Evolutionary conservation across 2,888 invertebrate species (phyloP).

Genomic region (Dendrolimus houi): DNA sequence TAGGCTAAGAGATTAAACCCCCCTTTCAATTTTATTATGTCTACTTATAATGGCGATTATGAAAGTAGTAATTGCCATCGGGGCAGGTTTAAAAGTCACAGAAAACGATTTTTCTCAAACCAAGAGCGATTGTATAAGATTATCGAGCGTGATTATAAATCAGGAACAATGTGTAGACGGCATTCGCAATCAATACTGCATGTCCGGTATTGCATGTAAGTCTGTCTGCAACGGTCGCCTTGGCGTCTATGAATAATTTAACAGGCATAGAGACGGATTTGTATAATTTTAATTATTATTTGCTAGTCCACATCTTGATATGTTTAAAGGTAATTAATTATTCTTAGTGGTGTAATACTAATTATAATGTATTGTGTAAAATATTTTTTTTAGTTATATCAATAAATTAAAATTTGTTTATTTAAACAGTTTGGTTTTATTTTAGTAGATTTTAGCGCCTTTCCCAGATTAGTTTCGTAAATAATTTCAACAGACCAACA

Average conservation of each 20-base stretch:
- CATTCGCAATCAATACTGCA: too few species aligned
- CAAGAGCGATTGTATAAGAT: too few species aligned
- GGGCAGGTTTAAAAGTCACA: too few species aligned
- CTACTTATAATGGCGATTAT: too few species aligned
- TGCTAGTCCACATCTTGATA: slow-evolving; percentile 72
- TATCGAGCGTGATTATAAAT: too few species aligned
- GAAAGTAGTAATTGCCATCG: too few species aligned
- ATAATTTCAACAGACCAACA: too few species aligned
- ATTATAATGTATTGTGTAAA: slow-evolving; percentile 75
- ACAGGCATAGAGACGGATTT: slow-evolving; percentile 24
- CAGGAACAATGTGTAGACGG: too few species aligned
- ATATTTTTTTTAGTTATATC: slow-evolving; percentile 73
- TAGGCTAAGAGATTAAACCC: too few species aligned
- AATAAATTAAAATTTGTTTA: slow-evolving; percentile 77
- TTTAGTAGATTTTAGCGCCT: slow-evolving; percentile 10
- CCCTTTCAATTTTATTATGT: too few species aligned
- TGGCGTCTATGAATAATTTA: slow-evolving; percentile 7
- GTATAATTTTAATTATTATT: slow-evolving; percentile 65
- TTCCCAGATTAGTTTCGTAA: background rate
- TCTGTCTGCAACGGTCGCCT: slow-evolving; percentile 1
- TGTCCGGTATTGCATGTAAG: too few species aligned
- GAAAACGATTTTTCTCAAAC: too few species aligned
- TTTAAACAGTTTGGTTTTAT: slow-evolving; percentile 56
- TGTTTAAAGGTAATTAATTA: slow-evolving; percentile 63
- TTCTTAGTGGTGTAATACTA: slow-evolving; percentile 74